These are phyloP conservation scores for Rhynchophorus ferrugineus DNA, from an alignment of 1,140 invertebrate genomes.

Conservation along the genomic window DNA sequence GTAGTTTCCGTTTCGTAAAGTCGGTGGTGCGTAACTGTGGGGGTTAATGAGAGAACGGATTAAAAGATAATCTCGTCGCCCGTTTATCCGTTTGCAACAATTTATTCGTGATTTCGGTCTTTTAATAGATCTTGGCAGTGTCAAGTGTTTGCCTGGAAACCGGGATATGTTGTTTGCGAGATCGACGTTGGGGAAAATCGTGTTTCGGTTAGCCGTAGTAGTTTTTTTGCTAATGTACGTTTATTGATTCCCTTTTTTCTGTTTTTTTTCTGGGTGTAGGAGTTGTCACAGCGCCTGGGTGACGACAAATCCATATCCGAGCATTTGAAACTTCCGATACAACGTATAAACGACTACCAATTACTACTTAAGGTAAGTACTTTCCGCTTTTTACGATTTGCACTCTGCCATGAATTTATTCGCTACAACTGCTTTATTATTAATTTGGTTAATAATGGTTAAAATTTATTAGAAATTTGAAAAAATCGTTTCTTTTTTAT, in stretches of 20 bases:
- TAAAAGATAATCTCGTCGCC: too few species aligned
- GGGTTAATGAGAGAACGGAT: too few species aligned
- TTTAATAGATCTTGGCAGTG: background rate
- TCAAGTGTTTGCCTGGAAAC: background rate
- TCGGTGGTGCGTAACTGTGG: too few species aligned
- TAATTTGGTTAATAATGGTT: too few species aligned
- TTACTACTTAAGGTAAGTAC: constrained; percentile 80
- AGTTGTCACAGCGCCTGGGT: constrained; percentile 71
- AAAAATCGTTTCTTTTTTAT: too few species aligned
- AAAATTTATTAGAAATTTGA: too few species aligned
- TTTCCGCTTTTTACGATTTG: background rate
- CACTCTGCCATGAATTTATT: background rate
- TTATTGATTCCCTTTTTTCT: constrained; percentile 16
- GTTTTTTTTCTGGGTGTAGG: constrained; percentile 59
- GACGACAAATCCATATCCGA: constrained; percentile 85
- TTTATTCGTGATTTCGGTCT: background rate
- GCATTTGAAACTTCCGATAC: constrained; percentile 87
- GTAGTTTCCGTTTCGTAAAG: too few species aligned
- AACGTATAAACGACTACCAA: constrained; percentile 95
- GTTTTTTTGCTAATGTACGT: background rate
- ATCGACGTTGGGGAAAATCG: background rate
- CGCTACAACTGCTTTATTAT: too few species aligned
- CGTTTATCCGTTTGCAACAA: too few species aligned
- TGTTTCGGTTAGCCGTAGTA: background rate
- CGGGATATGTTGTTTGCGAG: background rate